Evolutionary conservation across 2,797 vertebrate species (phyloP).

Genomic region (Bovichtus variegatus): DNA sequence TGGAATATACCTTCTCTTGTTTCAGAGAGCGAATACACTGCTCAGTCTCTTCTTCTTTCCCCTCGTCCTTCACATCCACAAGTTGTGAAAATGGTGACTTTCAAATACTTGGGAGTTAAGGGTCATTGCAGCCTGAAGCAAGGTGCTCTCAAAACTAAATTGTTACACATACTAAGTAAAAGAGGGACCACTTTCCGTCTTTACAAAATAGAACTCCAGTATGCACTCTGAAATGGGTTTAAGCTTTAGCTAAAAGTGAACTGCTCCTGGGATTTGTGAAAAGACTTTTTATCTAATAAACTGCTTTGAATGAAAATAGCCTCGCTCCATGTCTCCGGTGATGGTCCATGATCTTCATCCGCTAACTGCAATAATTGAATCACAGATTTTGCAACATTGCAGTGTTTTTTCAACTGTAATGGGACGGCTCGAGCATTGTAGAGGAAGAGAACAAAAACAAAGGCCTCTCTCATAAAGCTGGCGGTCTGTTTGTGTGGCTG

Average conservation of each 20-base stretch:
- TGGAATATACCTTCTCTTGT: constrained; percentile 42
- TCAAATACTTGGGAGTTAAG: constrained; percentile 50
- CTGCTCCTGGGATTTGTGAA: constrained; percentile 52
- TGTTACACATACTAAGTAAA: constrained; percentile 46
- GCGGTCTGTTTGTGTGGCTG: constrained; percentile 64
- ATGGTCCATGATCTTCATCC: constrained; percentile 35
- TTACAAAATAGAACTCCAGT: constrained; percentile 30
- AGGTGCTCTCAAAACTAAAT: constrained; percentile 56
- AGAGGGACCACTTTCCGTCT: constrained; percentile 16
- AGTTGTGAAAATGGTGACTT: constrained; percentile 43
- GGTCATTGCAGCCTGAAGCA: constrained; percentile 51
- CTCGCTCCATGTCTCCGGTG: constrained; percentile 32
- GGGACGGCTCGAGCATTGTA: constrained; percentile 24
- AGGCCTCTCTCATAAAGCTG: constrained; percentile 62
- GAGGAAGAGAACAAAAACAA: constrained; percentile 62
- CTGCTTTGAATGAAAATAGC: constrained; percentile 34
- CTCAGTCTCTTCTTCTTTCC: neutral
- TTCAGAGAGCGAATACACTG: constrained; percentile 50
- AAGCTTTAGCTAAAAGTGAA: constrained; percentile 38
- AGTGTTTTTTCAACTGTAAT: constrained; percentile 60
- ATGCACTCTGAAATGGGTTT: constrained; percentile 47
- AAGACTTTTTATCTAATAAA: constrained; percentile 37
- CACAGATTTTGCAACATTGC: constrained; percentile 44
- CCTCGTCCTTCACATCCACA: constrained; percentile 37
- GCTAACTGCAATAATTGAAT: constrained; percentile 22